phyloP scores from a whole-genome alignment of 2,797 vertebrate genomes.

The Fistularia tabacaria region DNA sequence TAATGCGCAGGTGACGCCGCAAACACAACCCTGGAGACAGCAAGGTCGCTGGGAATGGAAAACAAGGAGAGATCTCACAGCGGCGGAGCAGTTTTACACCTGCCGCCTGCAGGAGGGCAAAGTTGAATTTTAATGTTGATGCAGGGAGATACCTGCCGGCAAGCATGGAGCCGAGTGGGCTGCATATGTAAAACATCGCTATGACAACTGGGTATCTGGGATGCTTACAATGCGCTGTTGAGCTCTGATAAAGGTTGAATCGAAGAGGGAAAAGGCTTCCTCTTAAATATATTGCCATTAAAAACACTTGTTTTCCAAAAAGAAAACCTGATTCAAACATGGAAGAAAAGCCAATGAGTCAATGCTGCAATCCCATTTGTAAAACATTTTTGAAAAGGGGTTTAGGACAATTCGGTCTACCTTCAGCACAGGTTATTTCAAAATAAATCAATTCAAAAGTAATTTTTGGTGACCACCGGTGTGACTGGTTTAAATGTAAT shows the following conservation, averaged over 20 bases:
- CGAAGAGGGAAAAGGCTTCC: too few relatives aligned
- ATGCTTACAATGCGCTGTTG: not conserved
- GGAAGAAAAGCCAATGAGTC: too few relatives aligned
- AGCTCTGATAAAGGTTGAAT: not conserved
- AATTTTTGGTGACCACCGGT: too few relatives aligned
- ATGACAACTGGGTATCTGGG: slow-evolving; percentile 13
- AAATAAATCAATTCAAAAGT: too few relatives aligned
- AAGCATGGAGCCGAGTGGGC: not conserved
- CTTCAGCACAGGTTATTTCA: too few relatives aligned
- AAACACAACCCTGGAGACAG: not conserved
- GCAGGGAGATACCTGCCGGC: not conserved
- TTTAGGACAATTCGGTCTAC: too few relatives aligned
- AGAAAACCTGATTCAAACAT: too few relatives aligned
- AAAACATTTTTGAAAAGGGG: too few relatives aligned
- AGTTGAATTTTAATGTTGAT: slow-evolving; percentile 13
- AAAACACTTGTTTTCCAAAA: too few relatives aligned
- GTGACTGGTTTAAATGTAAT: too few relatives aligned
- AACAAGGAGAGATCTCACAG: not conserved
- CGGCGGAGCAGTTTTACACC: not conserved
- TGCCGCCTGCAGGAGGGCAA: not conserved
- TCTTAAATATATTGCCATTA: too few relatives aligned
- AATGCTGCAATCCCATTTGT: too few relatives aligned
- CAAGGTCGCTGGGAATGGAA: slow-evolving; percentile 3
- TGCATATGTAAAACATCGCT: slow-evolving; percentile 7
- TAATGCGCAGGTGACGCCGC: slow-evolving; percentile 2